These are phyloP conservation scores for Poecilia wingei DNA, from an alignment of 2,797 vertebrate genomes.

Conservation along the genomic window DNA sequence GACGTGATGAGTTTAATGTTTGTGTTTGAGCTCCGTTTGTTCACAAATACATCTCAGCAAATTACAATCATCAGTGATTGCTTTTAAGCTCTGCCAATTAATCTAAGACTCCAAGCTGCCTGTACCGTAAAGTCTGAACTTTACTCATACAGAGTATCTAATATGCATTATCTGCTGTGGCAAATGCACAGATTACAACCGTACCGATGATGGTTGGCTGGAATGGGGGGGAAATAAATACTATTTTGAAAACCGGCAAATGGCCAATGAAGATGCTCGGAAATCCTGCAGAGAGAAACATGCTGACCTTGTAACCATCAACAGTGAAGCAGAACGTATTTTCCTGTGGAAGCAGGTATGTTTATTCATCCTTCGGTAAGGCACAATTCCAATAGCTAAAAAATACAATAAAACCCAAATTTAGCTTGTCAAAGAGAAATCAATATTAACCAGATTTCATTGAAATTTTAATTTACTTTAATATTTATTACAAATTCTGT, in stretches of 20 bases:
- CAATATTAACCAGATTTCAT: neutral
- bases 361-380: neutral
- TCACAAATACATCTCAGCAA: no score
- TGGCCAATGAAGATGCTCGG: slow-evolving; percentile 83
- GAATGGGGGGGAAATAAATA: slow-evolving; percentile 84
- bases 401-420: neutral
- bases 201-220: slow-evolving; percentile 87
- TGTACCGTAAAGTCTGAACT: neutral
- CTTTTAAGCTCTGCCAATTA: no score
- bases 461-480: neutral
- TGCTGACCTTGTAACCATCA: slow-evolving; percentile 85
- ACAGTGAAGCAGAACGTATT: slow-evolving; percentile 83
- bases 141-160: neutral
- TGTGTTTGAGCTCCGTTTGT: no score
- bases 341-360: slow-evolving; percentile 77
- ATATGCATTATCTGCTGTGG: slow-evolving; percentile 1
- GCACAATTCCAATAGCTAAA: neutral
- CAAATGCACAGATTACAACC: slow-evolving; percentile 75
- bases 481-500: neutral
- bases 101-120: neutral
- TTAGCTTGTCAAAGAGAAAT: neutral
- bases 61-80: no score
- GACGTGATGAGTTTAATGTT: no score
- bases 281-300: slow-evolving; percentile 82
- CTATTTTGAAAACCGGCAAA: slow-evolving; percentile 64